Evolutionary conservation across 2,113 vertebrate genomes (phyloP), one percentile per base, ranked within the genome.

Genomic region (Pachyramphus minor): DNA sequence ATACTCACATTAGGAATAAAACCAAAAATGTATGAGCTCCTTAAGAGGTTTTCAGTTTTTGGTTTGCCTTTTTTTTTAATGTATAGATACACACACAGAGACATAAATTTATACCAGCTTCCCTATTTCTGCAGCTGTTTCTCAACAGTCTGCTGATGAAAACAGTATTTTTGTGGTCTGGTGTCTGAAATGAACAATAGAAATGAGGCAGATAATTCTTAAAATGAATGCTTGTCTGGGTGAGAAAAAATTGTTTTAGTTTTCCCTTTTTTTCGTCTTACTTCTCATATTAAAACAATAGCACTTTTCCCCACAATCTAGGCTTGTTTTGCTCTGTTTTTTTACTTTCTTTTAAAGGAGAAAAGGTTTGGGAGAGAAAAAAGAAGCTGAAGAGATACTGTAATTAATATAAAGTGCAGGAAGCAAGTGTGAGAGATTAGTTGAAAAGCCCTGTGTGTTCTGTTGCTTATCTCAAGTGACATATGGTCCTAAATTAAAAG

Each of bases 341-440:
- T 81, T 92, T 92, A 52, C 55, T 90, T 80, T 17, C 27, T 93
- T 85, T 92, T 75, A 59, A 79, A 31, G 50, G 68, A 79, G 56
- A 87, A 92, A 58, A 72, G 89, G 42, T 79, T 90, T 78, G n/a
- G 31, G 39, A 42, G 27, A 92, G 62, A 75, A 80, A 49, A 42
- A 93, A 86, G 64, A 90, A 89, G 31, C 69, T 35, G 62, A 77
- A 91, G 88, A 94, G 88, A 93, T 93, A 88, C 79, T 94, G 79
- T 96, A 86, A 97, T 97, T 97, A 95, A 89, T 95, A 91, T 45
- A 84, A 97, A 91, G 79, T 91, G 75, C 83, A 91, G 95, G 96
- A 96, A 97, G 75, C 3, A 23, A 94, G 84, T 75, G 79, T 97
- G 72, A 91, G 81, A 72, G 59, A 78, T 89, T 81, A 92, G 80